A percentile compares a stretch with the other conserved stretches of the same genome.
Conservation (phyloP, 1,140 invertebrate genomes). For the Rhizoglyphus robini region DNA sequence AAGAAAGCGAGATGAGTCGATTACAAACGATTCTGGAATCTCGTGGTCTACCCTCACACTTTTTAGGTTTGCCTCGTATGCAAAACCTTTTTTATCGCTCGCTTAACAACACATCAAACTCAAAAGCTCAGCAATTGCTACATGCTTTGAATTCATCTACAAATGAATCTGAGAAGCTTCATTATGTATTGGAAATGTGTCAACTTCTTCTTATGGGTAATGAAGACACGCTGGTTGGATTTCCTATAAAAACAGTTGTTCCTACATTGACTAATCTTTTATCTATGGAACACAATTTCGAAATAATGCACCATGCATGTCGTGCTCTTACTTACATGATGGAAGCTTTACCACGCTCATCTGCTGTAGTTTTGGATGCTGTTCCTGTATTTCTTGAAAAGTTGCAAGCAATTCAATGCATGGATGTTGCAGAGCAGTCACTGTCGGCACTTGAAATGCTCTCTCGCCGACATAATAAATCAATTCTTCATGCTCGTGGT, state of each 20-base stretch:
- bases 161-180: conserved; percentile 90
- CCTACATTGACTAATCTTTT: conserved; percentile 77
- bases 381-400: conserved; percentile 91
- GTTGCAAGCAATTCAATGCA: conserved; percentile 92
- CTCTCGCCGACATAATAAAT: conserved; percentile 86
- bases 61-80: conserved; percentile 90
- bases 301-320: conserved; percentile 99
- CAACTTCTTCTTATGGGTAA: conserved; percentile 98
- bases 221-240: conserved; percentile 93
- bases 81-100: conserved; percentile 88
- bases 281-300: conserved; percentile 93
- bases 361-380: conserved; percentile 87
- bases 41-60: conserved; percentile 78
- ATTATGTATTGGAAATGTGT: conserved; percentile 97
- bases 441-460: conserved; percentile 91
- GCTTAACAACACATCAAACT: conserved; percentile 54
- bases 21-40: conserved; percentile 62
- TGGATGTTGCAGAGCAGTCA: conserved; percentile 96
- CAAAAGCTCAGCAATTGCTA: conserved; percentile 83
- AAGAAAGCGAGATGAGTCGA: conserved; percentile 37
- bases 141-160: conserved; percentile 80
- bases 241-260: conserved; percentile 93
- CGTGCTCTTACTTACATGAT: conserved; percentile 97
- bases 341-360: conserved; percentile 90
- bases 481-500: conserved; percentile 83